These are phyloP conservation scores for Theristicus caerulescens DNA, from an alignment of 2,113 vertebrate genomes.

Conservation along the genomic window DNA sequence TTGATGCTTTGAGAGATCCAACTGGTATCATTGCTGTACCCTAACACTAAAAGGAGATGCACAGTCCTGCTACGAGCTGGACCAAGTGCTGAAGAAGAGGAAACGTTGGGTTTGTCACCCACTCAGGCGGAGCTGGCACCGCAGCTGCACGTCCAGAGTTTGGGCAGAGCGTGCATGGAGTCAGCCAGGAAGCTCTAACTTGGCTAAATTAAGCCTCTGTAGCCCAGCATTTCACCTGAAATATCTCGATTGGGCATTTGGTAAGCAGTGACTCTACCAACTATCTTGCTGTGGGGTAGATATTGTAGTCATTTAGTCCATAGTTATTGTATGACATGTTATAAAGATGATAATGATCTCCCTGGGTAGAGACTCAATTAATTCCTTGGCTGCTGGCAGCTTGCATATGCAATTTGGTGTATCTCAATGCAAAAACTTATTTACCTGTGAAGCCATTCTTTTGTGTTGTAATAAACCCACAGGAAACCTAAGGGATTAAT, in stretches of 20 bases:
- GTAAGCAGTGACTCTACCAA: background rate
- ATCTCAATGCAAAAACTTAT: background rate
- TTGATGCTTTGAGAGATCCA: background rate
- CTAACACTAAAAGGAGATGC: background rate
- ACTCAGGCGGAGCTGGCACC: background rate
- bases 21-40: background rate
- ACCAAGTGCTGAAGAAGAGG: background rate
- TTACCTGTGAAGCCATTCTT: background rate
- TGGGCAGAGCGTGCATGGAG: background rate
- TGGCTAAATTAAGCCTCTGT: background rate
- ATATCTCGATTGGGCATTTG: background rate
- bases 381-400: background rate
- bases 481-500: background rate
- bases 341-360: conserved; percentile 8
- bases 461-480: background rate
- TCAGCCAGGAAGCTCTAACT: background rate
- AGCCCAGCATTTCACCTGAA: background rate
- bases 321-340: background rate
- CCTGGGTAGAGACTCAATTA: background rate
- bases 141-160: background rate
- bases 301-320: background rate
- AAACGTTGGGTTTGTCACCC: background rate
- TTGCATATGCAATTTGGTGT: background rate
- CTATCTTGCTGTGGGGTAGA: background rate
- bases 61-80: background rate